Conservation (phyloP, 2,888 invertebrate genomes). For the Marasmarcha lunaedactyla region DNA sequence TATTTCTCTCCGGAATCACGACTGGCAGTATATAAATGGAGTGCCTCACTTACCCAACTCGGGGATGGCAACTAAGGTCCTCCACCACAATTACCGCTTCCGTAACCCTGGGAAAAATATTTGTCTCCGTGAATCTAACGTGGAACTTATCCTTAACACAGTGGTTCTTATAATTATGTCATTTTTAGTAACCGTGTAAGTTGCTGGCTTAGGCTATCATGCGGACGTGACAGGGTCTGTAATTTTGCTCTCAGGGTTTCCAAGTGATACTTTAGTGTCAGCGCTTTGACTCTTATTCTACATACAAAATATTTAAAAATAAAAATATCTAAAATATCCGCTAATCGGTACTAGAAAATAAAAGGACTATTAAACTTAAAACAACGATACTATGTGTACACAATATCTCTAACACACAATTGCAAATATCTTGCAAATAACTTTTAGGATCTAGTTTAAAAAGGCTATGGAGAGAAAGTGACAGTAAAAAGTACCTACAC, state of each 20-base stretch:
- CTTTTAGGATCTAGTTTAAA: slow-evolving; percentile 30
- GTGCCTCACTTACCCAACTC: slow-evolving; percentile 71
- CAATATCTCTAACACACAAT: slow-evolving; percentile 44
- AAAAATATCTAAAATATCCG: slow-evolving; percentile 46
- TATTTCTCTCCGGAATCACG: slow-evolving; percentile 71
- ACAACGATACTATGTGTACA: slow-evolving; percentile 33
- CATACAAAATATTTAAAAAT: slow-evolving; percentile 34
- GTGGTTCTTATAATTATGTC: slow-evolving; percentile 48
- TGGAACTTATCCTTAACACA: slow-evolving; percentile 60
- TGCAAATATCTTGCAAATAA: slow-evolving; percentile 42
- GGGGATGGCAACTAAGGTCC: slow-evolving; percentile 70
- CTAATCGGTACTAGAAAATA: slow-evolving; percentile 44
- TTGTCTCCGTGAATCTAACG: slow-evolving; percentile 71
- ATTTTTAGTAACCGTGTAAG: slow-evolving; percentile 29
- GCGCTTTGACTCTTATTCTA: slow-evolving; percentile 22
- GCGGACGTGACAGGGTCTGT: slow-evolving; percentile 23
- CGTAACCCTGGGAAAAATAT: slow-evolving; percentile 71
- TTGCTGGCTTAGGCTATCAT: slow-evolving; percentile 55
- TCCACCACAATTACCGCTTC: slow-evolving; percentile 71
- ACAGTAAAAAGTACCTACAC: slow-evolving; percentile 32
- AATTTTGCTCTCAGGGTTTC: too few relatives aligned
- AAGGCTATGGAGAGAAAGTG: slow-evolving; percentile 37
- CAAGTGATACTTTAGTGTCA: neutral
- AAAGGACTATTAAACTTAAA: slow-evolving; percentile 45
- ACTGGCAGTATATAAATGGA: slow-evolving; percentile 67